Conservation (phyloP, 2,888 invertebrate genomes). For the Myathropa florea region DNA sequence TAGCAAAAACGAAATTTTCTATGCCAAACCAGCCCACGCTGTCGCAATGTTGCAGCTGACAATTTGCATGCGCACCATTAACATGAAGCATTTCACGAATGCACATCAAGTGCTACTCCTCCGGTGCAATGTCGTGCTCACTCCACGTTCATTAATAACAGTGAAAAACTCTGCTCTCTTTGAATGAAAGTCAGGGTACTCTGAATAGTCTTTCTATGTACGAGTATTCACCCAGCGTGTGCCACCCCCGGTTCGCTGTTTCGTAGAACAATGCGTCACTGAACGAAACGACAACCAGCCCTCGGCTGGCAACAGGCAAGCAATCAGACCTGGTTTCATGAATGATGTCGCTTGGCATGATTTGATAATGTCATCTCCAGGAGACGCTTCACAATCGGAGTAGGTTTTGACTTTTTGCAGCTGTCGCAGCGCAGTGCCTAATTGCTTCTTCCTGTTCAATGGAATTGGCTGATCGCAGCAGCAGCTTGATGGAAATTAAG, state of each 20-base stretch:
- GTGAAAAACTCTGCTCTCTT: slow-evolving; percentile 2
- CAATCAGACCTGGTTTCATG: slow-evolving; percentile 24
- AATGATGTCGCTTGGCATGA: slow-evolving; percentile 46
- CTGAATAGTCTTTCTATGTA: no score
- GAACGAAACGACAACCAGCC: background rate
- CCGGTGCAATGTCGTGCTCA: slow-evolving; percentile 1
- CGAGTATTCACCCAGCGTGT: background rate
- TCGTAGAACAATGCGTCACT: background rate
- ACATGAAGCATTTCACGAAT: slow-evolving; percentile 62
- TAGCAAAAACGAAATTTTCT: slow-evolving; percentile 18
- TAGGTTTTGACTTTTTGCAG: background rate
- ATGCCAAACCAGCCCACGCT: slow-evolving; percentile 43
- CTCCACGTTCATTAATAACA: background rate
- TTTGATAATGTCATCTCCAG: slow-evolving; percentile 46
- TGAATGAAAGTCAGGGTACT: slow-evolving; percentile 36
- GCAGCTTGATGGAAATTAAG: slow-evolving; percentile 6
- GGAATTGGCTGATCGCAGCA: background rate
- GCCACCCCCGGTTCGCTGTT: background rate
- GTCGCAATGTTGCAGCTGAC: slow-evolving; percentile 50
- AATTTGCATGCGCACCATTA: slow-evolving; percentile 63
- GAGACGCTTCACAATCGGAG: background rate
- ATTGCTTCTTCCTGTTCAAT: slow-evolving; percentile 68
- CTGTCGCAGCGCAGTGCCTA: slow-evolving; percentile 3
- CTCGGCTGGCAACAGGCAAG: background rate
- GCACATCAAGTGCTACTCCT: slow-evolving; percentile 63